Evolutionary conservation across 2,888 invertebrate species (phyloP).

Genomic region (Drosophila putrida): DNA sequence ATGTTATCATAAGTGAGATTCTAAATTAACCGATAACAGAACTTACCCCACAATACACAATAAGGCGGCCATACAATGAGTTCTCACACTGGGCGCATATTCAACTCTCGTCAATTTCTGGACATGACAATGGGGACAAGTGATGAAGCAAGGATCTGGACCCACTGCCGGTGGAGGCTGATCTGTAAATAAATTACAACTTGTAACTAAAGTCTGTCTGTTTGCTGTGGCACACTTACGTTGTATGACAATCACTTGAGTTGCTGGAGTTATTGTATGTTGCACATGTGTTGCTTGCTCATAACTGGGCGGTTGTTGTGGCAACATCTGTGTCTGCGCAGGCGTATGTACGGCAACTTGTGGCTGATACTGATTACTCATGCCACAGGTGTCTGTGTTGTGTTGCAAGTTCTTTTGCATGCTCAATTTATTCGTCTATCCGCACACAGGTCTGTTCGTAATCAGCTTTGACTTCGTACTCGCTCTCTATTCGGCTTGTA

Average conservation of each 20-base stretch:
- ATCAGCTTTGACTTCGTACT: conserved; percentile 29
- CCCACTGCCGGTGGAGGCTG: conserved; percentile 72
- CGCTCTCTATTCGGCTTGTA: no score
- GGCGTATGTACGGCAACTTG: not conserved
- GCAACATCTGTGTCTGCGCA: conserved; percentile 37
- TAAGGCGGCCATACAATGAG: conserved; percentile 82
- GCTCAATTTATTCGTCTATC: conserved; percentile 33
- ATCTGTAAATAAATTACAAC: conserved; percentile 52
- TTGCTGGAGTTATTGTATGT: conserved; percentile 8
- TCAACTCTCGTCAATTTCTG: conserved; percentile 82
- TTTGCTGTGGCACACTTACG: conserved; percentile 66
- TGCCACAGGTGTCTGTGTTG: not conserved
- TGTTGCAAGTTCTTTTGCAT: conserved; percentile 29
- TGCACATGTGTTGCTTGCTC: conserved; percentile 76
- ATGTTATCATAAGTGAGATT: conserved; percentile 39
- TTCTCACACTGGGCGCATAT: conserved; percentile 80
- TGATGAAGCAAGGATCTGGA: conserved; percentile 77
- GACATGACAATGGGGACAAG: conserved; percentile 82
- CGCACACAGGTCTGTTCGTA: conserved; percentile 35
- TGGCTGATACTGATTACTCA: conserved; percentile 1
- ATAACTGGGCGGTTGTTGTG: conserved; percentile 70
- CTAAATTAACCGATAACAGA: conserved; percentile 1
- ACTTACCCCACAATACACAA: conserved; percentile 83
- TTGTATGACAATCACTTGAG: conserved; percentile 81
- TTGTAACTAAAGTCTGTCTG: no score